Evolutionary conservation across 2,888 invertebrate genomes (phyloP).

Genomic region (Argyresthia albistria): DNA sequence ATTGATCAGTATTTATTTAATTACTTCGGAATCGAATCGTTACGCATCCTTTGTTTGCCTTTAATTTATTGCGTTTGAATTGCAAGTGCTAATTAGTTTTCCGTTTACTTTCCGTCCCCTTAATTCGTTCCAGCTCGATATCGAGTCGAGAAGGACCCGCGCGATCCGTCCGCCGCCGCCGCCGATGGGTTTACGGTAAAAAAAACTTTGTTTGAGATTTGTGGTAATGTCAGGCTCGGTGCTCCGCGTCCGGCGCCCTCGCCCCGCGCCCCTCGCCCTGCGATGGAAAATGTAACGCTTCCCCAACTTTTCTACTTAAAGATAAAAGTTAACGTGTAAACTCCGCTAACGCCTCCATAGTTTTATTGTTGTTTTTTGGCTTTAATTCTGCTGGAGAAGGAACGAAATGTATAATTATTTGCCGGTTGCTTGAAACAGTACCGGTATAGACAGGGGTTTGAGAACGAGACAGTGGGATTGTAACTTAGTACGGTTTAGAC

Average conservation of each 20-base stretch:
- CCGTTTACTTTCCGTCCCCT: slow-evolving; percentile 14
- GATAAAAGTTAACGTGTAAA: slow-evolving; percentile 55
- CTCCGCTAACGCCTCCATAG: slow-evolving; percentile 35
- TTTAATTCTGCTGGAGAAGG: slow-evolving; percentile 11
- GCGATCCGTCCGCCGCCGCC: not conserved
- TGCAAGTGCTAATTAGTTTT: slow-evolving; percentile 21
- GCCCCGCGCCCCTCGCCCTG: slow-evolving; percentile 23
- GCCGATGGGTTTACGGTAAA: not conserved
- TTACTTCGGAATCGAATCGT: slow-evolving; percentile 20
- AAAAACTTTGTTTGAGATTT: not conserved
- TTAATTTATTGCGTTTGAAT: slow-evolving; percentile 31
- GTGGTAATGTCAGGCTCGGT: slow-evolving; percentile 1
- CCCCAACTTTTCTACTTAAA: slow-evolving; percentile 55
- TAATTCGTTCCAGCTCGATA: not conserved
- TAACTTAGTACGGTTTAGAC: not conserved
- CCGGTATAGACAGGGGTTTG: not conserved
- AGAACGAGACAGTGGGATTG: not conserved
- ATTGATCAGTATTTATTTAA: slow-evolving; percentile 15
- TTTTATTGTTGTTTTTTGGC: slow-evolving; percentile 41
- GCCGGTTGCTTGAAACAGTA: no score
- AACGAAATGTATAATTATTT: no score
- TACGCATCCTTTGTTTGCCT: slow-evolving; percentile 22
- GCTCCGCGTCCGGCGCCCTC: not conserved
- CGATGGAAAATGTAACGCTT: slow-evolving; percentile 51
- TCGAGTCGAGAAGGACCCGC: not conserved